Percentiles rank a stretch among this genome's conserved stretches.
Evolutionary conservation across 1,140 invertebrate species (phyloP).

Genomic region (Drosophila pandora): DNA sequence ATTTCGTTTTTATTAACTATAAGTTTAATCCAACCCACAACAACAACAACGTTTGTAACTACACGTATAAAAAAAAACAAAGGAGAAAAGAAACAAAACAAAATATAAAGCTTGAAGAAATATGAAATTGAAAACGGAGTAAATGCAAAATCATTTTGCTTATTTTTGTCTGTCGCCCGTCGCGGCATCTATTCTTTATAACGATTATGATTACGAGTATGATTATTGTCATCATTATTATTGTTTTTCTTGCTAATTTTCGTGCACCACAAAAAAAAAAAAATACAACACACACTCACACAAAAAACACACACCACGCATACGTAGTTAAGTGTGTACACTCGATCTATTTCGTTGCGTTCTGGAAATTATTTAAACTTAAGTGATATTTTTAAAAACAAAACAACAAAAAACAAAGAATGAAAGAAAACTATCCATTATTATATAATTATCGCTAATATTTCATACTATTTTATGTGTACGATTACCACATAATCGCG

Average conservation of each 20-base stretch:
- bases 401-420: slow-evolving; percentile 30
- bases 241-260: slow-evolving; percentile 65
- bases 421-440: slow-evolving; percentile 68
- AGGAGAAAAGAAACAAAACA: slow-evolving; percentile 12
- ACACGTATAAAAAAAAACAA: slow-evolving; percentile 7
- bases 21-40: slow-evolving; percentile 57
- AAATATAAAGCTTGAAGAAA: slow-evolving; percentile 19
- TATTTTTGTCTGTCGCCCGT: slow-evolving; percentile 41
- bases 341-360: slow-evolving; percentile 76
- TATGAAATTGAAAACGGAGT: slow-evolving; percentile 30
- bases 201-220: slow-evolving; percentile 46
- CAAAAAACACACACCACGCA: slow-evolving; percentile 30
- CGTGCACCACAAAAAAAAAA: slow-evolving; percentile 32
- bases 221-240: slow-evolving; percentile 56
- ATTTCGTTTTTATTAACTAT: slow-evolving; percentile 78
- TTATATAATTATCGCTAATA: slow-evolving; percentile 78
- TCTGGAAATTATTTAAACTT: slow-evolving; percentile 82
- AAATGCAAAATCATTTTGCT: slow-evolving; percentile 44
- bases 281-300: slow-evolving; percentile 36
- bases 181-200: slow-evolving; percentile 50
- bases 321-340: slow-evolving; percentile 43
- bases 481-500: slow-evolving; percentile 41
- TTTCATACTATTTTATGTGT: slow-evolving; percentile 59
- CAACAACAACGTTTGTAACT: slow-evolving; percentile 30
- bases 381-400: slow-evolving; percentile 78